Percentiles rank a stretch among this genome's conserved stretches.
Conservation (phyloP, 2,113 vertebrate species). For the Xiphophorus couchianus region DNA sequence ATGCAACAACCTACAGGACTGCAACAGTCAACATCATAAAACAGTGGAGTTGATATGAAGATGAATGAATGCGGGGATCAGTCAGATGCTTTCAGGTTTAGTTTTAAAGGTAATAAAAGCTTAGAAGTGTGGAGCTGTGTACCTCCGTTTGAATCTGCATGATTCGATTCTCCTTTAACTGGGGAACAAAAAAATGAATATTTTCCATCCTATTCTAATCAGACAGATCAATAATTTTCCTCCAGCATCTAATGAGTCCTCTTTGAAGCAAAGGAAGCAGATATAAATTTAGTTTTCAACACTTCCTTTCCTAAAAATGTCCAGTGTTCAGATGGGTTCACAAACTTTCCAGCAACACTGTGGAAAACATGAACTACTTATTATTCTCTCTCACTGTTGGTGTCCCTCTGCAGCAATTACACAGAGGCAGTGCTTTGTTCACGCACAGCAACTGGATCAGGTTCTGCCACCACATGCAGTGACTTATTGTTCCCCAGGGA, state of each 20-base stretch:
- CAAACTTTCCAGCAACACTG: neutral
- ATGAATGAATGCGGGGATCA: too few species aligned
- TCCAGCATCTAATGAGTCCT: neutral
- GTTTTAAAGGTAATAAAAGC: neutral
- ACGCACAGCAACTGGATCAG: constrained; percentile 41
- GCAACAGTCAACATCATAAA: too few species aligned
- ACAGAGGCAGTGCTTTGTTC: constrained; percentile 31
- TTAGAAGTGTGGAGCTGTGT: neutral
- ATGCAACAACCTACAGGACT: too few species aligned
- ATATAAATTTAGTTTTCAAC: neutral
- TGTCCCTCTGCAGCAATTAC: constrained; percentile 21
- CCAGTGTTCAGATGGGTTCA: neutral
- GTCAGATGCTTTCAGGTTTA: too few species aligned
- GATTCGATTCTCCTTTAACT: too few species aligned
- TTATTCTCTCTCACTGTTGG: neutral
- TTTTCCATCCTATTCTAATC: too few species aligned
- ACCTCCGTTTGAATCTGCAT: too few species aligned
- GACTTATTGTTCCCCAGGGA: constrained; percentile 67
- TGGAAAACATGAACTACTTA: constrained; percentile 1
- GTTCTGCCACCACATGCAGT: constrained; percentile 46
- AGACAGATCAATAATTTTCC: neutral
- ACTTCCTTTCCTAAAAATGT: neutral
- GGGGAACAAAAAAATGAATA: too few species aligned
- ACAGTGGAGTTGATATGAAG: too few species aligned
- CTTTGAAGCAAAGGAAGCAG: neutral